Conservation (phyloP, 2,113 vertebrate genomes). For the Phylloscopus trochilus region DNA sequence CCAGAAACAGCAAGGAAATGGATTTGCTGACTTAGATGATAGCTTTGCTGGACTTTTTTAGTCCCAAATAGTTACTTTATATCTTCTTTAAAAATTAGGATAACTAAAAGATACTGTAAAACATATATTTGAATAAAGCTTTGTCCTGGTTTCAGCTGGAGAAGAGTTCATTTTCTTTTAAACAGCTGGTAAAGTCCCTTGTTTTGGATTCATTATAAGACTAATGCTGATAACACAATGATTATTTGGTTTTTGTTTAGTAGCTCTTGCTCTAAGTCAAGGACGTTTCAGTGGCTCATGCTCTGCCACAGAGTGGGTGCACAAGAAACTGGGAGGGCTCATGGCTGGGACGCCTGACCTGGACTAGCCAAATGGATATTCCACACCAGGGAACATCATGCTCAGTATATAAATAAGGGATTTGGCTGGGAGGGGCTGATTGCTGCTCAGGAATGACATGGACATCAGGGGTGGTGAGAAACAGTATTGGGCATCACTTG, state of each 20-base stretch:
- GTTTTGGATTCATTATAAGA: background rate
- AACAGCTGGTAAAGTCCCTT: background rate
- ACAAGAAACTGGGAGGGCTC: background rate
- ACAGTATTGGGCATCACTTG: background rate
- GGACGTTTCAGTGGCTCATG: background rate
- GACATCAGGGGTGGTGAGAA: background rate
- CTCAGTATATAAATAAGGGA: background rate
- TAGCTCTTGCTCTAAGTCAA: background rate
- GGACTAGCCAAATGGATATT: background rate
- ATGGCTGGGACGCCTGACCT: background rate
- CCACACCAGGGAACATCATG: fast-evolving
- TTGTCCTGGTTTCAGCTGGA: background rate
- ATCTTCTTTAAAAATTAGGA: background rate
- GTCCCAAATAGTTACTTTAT: background rate
- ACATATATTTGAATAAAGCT: background rate
- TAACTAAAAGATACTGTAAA: background rate
- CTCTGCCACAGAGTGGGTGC: background rate
- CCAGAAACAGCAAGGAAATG: background rate
- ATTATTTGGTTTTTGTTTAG: background rate
- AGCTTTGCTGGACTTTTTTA: background rate
- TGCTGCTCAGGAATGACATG: background rate
- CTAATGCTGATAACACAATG: background rate
- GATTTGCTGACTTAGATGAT: background rate
- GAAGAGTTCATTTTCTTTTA: background rate
- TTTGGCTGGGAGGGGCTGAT: background rate